phyloP scores from a whole-genome alignment of 2,797 vertebrate species.

The Poeciliopsis presidionis region DNA sequence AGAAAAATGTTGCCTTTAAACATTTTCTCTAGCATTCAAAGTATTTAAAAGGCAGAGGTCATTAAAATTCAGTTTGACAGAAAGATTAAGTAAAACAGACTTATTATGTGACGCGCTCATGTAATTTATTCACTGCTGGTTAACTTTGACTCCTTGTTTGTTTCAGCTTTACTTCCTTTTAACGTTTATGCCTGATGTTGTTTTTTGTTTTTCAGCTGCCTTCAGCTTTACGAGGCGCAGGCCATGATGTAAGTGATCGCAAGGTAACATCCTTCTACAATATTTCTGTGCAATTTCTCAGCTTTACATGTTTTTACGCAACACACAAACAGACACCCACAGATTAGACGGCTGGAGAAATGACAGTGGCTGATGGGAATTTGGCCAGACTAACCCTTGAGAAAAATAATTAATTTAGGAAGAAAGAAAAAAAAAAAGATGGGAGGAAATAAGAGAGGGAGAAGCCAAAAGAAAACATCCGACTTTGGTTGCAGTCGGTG shows the following conservation, averaged over 20 bases:
- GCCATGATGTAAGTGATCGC: constrained; percentile 1
- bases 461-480: background rate
- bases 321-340: background rate
- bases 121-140: constrained; percentile 1
- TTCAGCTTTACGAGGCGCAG: constrained; percentile 24
- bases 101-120: constrained; percentile 12
- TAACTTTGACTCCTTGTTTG: constrained; percentile 54
- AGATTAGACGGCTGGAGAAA: background rate
- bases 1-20: constrained; percentile 17
- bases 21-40: constrained; percentile 1
- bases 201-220: constrained; percentile 61
- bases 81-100: background rate
- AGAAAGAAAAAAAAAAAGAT: too few relatives aligned
- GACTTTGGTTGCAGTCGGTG: background rate
- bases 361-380: background rate
- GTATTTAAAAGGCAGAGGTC: background rate
- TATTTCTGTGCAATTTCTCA: constrained; percentile 7
- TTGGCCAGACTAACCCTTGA: background rate
- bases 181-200: constrained; percentile 23
- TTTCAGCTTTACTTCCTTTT: constrained; percentile 37
- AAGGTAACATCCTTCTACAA: constrained; percentile 48
- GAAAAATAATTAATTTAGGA: background rate
- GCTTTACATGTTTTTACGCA: background rate
- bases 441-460: background rate
- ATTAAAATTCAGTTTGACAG: background rate